Evolutionary conservation across 2,888 invertebrate species (phyloP).

Genomic region (Ophonus ardosiacus): DNA sequence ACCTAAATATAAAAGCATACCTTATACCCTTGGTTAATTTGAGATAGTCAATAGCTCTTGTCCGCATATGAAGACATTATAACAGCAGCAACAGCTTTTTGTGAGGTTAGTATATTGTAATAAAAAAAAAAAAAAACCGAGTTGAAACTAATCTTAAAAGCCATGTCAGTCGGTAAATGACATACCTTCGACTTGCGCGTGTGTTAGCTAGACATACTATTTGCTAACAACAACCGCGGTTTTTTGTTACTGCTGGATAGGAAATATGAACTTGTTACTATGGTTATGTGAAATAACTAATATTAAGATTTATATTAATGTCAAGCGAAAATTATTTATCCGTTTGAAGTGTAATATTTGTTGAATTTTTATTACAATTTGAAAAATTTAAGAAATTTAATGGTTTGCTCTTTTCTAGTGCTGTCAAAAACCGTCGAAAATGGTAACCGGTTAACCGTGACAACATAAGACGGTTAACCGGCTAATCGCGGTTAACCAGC

Average conservation of each 20-base stretch:
- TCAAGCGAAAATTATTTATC: no score
- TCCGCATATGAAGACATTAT: constrained; percentile 47
- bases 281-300: no score
- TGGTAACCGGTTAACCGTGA: no score
- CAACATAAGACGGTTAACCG: no score
- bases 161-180: constrained; percentile 36
- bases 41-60: constrained; percentile 11
- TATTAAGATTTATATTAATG: no score
- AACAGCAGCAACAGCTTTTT: constrained; percentile 12
- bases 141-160: constrained; percentile 41
- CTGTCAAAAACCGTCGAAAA: no score
- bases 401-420: no score
- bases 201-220: not conserved
- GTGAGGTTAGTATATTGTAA: not conserved
- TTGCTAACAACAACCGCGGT: not conserved
- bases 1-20: not conserved
- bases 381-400: no score
- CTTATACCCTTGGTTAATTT: not conserved
- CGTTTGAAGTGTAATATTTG: no score
- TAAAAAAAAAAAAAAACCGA: constrained; percentile 22
- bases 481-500: no score
- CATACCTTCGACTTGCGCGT: constrained; percentile 6
- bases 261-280: no score
- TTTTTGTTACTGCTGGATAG: not conserved
- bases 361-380: no score